A percentile compares a stretch with the other conserved stretches of the same genome.
Conservation (phyloP, 2,888 invertebrate genomes). For the Pterostichus niger region DNA sequence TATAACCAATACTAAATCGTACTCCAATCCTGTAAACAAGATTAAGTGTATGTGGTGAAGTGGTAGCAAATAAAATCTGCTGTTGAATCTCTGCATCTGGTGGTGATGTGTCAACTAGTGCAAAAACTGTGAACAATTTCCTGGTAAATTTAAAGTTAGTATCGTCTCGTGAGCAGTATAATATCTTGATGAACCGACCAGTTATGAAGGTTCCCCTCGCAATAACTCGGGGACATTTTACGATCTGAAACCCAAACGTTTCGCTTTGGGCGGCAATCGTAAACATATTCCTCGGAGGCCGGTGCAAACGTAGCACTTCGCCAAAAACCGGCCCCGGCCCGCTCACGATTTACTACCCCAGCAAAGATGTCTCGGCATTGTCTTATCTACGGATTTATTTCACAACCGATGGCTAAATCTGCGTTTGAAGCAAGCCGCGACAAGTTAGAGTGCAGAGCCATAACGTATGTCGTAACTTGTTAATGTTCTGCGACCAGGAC, state of each 20-base stretch:
- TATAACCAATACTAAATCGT: too few relatives aligned
- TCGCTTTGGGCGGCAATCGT: constrained; percentile 11
- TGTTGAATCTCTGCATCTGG: background rate
- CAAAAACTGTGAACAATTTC: background rate
- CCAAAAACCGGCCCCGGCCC: constrained; percentile 7
- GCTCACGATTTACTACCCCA: background rate
- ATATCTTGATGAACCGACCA: constrained; percentile 9
- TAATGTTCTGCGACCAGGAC: constrained; percentile 5
- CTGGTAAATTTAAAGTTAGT: constrained; percentile 1
- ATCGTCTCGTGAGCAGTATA: constrained; percentile 3
- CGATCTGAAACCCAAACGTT: constrained; percentile 7
- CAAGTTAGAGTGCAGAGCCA: background rate
- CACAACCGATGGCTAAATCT: constrained; percentile 20
- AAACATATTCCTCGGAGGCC: background rate
- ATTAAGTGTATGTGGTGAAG: too few relatives aligned
- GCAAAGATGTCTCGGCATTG: constrained; percentile 5
- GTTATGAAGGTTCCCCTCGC: too few relatives aligned
- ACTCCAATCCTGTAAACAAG: too few relatives aligned
- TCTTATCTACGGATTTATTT: constrained; percentile 23
- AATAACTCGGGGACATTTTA: constrained; percentile 10
- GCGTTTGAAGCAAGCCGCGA: constrained; percentile 13
- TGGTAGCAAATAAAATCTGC: too few relatives aligned
- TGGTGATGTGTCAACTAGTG: background rate
- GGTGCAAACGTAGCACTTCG: constrained; percentile 14
- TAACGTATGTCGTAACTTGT: constrained; percentile 35